phyloP scores from a whole-genome alignment of 2,113 vertebrate genomes.

The Phainopepla nitens region DNA sequence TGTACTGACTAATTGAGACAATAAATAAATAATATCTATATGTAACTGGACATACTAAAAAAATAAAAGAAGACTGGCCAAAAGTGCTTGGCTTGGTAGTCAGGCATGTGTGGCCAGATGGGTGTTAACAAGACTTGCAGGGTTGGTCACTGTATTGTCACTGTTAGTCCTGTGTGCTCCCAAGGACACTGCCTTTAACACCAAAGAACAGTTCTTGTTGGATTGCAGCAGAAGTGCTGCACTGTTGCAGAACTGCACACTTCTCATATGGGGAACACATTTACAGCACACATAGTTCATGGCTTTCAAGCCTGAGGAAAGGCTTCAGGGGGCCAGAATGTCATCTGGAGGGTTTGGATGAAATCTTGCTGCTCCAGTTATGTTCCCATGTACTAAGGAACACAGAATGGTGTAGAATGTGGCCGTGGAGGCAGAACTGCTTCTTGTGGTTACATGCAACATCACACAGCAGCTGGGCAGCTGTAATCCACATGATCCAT shows the following conservation, averaged over 20 bases:
- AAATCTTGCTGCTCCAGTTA: background rate
- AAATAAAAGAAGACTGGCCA: too few species aligned
- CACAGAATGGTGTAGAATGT: background rate
- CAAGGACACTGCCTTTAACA: background rate
- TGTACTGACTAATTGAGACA: background rate
- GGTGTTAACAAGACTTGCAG: background rate
- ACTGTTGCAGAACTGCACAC: background rate
- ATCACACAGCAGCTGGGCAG: background rate
- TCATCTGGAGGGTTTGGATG: background rate
- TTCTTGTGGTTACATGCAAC: background rate
- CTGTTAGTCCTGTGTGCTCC: background rate
- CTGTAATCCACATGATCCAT: background rate
- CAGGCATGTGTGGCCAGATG: background rate
- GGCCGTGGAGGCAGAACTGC: background rate
- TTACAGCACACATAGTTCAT: background rate
- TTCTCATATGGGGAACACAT: rapidly evolving
- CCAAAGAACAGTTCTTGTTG: background rate
- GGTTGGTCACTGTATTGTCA: background rate
- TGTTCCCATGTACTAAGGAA: background rate
- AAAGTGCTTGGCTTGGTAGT: background rate
- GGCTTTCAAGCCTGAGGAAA: background rate
- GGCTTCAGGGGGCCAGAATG: background rate
- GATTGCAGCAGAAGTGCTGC: background rate
- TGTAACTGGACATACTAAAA: background rate
- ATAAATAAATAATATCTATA: background rate